Base-by-base conservation (phyloP, 2,888 invertebrate genomes). In the Pherbina coryleti region DNA sequence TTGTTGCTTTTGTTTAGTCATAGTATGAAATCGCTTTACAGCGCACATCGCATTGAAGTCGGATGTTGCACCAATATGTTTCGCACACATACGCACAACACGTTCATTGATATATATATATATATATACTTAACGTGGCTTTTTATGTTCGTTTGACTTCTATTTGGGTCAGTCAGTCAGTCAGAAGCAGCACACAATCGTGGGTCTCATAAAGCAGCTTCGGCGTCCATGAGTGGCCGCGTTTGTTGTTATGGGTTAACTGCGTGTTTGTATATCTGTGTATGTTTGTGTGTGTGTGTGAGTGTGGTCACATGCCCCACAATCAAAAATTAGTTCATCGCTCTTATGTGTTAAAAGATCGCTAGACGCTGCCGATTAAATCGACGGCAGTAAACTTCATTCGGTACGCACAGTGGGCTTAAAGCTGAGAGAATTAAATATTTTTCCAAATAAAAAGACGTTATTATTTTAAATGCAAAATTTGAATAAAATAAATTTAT, bases 1-100 rank as follows among this genome's bases (percentile, higher is more conserved):
- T 44, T 44, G 44, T 44, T 44, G 44, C 2, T 11, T 11, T 11
- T 44, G 14, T 44, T 44, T 44, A 44, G 44, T 44, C 44, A 44
- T 44, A 11, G 11, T 14, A 44, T 44, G 2, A 44, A 44, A 44
- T 44, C 44, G 44, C 44, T 11, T 11, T 14, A 14, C 14, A 44
- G 11, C 11, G 44, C 44, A 44, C 44, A 44, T 62, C 28, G n/a
- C 44, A 79, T 75, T 79, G 71, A 77, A 79, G 73, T 73, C 79
- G 77, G 78, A 76, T 79, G 76, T 79, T 79, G 78, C 76, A 76
- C 79, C 76, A 73, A 75, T 62, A 28, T 57, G 31, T 60, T 51
- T 69, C 49, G 57, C 55, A 44, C 44, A 44, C 44, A 44, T 44
- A 44, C 44, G 44, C 49, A 74, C 69, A 25, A 44, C 11, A 19